phyloP scores from a whole-genome alignment of 2,888 invertebrate genomes.

The Drosophila histrio region DNA sequence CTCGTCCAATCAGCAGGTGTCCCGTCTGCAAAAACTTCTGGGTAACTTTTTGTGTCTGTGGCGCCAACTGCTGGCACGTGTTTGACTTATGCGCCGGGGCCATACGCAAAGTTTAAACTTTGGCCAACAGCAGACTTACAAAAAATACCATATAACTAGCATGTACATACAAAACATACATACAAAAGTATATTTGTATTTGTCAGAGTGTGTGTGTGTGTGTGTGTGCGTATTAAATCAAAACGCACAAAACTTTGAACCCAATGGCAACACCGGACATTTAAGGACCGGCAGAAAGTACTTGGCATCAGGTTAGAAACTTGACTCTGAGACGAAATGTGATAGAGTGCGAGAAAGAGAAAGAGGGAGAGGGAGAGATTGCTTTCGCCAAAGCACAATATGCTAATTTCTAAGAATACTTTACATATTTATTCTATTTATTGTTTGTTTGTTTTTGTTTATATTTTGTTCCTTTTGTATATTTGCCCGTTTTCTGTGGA shows the following conservation, averaged over 20 bases:
- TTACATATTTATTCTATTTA: conserved; percentile 77
- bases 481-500: conserved; percentile 25
- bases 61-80: conserved; percentile 59
- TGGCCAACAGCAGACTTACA: conserved; percentile 29
- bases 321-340: conserved; percentile 3
- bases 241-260: conserved; percentile 54
- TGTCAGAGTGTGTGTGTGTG: background rate
- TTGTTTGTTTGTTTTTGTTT: conserved; percentile 59
- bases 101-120: conserved; percentile 70
- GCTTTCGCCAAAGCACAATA: conserved; percentile 45
- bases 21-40: conserved; percentile 42
- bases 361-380: background rate
- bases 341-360: background rate
- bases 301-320: conserved; percentile 60
- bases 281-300: conserved; percentile 60
- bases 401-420: conserved; percentile 70
- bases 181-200: background rate
- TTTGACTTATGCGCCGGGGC: conserved; percentile 68
- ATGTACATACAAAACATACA: background rate
- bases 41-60: conserved; percentile 44
- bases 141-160: conserved; percentile 10
- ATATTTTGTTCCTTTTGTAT: conserved; percentile 5
- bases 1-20: conserved; percentile 66
- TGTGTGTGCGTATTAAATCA: conserved; percentile 43
- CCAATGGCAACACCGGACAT: conserved; percentile 65